Conservation (phyloP, 2,113 vertebrate genomes). For the Chaetodon trifascialis region DNA sequence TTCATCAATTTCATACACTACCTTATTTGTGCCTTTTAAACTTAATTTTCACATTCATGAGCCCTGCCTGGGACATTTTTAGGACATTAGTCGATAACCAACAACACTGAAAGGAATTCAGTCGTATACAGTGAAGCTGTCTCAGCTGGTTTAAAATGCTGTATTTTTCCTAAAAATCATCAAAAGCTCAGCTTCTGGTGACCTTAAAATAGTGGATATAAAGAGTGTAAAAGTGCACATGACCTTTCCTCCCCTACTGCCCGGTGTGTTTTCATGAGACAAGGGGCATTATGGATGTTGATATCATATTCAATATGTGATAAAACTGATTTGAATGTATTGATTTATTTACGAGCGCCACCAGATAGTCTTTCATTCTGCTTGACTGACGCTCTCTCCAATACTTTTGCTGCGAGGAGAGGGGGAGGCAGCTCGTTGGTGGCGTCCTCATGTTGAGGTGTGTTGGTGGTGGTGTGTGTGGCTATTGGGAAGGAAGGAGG, state of each 20-base stretch:
- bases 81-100: background rate
- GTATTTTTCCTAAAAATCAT: background rate
- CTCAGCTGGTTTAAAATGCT: background rate
- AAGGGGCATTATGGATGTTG: conserved; percentile 81
- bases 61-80: background rate
- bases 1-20: background rate
- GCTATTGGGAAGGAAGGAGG: conserved; percentile 4
- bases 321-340: conserved; percentile 83
- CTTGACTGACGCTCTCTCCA: conserved; percentile 65
- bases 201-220: conserved; percentile 31
- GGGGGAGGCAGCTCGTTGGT: conserved; percentile 40
- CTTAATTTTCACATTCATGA: background rate
- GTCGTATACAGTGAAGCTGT: background rate
- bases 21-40: background rate
- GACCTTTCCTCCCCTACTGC: conserved; percentile 45
- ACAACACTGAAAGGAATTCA: conserved; percentile 2
- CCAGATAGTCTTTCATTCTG: conserved; percentile 71
- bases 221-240: conserved; percentile 24
- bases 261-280: conserved; percentile 60
- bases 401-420: conserved; percentile 53
- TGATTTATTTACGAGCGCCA: conserved; percentile 82
- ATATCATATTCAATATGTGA: conserved; percentile 83
- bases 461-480: conserved; percentile 28
- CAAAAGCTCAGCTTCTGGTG: background rate
- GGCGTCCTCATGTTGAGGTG: conserved; percentile 50